phyloP scores from a whole-genome alignment of 2,113 vertebrate genomes.

The Oostethus manadensis region DNA sequence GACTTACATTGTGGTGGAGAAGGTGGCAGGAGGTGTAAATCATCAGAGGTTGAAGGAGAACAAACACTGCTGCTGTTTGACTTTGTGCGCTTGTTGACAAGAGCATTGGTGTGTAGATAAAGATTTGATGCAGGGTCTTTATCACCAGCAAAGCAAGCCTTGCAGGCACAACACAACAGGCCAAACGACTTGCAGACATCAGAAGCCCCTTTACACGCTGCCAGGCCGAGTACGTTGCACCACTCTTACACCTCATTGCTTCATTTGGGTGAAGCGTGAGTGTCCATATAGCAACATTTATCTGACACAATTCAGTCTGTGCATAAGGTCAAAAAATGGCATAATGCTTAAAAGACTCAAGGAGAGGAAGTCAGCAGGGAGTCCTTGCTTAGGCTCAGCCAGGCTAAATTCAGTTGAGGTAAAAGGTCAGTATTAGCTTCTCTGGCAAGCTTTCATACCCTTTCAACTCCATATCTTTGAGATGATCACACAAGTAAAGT shows the following conservation, averaged over 20 bases:
- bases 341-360: not conserved
- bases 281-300: no score
- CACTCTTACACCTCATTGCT: not conserved
- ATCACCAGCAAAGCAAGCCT: conserved; percentile 34
- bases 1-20: conserved; percentile 1
- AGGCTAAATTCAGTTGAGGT: conserved; percentile 10
- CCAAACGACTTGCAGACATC: conserved; percentile 16
- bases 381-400: not conserved
- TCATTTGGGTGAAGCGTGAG: conserved; percentile 1
- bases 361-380: not conserved
- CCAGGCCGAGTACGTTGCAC: not conserved
- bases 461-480: conserved; percentile 12
- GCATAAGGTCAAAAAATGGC: not conserved
- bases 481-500: conserved; percentile 3
- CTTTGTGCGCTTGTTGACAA: conserved; percentile 37
- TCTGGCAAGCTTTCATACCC: conserved; percentile 14
- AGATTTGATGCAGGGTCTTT: conserved; percentile 23
- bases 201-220: not conserved
- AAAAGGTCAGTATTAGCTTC: conserved; percentile 24
- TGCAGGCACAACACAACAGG: conserved; percentile 10
- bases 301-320: not conserved
- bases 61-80: conserved; percentile 34
- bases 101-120: conserved; percentile 30
- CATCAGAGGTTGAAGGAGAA: conserved; percentile 8
- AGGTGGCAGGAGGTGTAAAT: not conserved